Evolutionary conservation across 2,888 invertebrate genomes (phyloP).

Genomic region (Chrysodeixis includens): DNA sequence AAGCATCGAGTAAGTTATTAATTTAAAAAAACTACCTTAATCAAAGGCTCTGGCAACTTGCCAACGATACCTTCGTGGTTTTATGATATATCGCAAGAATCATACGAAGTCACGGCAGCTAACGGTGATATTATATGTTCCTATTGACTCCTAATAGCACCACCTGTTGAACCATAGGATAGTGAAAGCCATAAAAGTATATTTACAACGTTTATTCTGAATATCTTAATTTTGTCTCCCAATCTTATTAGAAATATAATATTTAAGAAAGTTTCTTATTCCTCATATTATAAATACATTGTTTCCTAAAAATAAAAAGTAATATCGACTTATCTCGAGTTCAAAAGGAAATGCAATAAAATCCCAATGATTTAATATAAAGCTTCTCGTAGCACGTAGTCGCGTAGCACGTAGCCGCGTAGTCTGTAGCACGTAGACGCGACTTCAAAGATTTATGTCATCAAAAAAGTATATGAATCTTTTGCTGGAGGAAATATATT

Average conservation of each 20-base stretch:
- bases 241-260: not conserved
- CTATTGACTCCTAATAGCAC: not conserved
- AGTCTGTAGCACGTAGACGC: slow-evolving; percentile 33
- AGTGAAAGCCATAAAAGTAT: not conserved
- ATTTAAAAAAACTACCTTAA: not conserved
- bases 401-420: slow-evolving; percentile 35
- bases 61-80: not conserved
- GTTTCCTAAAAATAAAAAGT: not conserved
- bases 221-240: not conserved
- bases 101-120: not conserved
- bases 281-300: not conserved
- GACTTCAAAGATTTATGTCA: slow-evolving; percentile 18
- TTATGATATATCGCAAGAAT: not conserved
- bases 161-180: not conserved
- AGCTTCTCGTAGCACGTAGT: slow-evolving; percentile 38
- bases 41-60: not conserved
- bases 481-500: not conserved
- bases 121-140: not conserved
- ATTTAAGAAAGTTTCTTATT: not conserved
- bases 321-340: not conserved
- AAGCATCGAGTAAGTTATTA: not conserved
- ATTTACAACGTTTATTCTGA: not conserved
- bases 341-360: slow-evolving; percentile 23
- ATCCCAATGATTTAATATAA: slow-evolving; percentile 20
- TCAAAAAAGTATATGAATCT: not conserved